Conservation (phyloP, 2,113 vertebrate species). For the Otocyon megalotis region DNA sequence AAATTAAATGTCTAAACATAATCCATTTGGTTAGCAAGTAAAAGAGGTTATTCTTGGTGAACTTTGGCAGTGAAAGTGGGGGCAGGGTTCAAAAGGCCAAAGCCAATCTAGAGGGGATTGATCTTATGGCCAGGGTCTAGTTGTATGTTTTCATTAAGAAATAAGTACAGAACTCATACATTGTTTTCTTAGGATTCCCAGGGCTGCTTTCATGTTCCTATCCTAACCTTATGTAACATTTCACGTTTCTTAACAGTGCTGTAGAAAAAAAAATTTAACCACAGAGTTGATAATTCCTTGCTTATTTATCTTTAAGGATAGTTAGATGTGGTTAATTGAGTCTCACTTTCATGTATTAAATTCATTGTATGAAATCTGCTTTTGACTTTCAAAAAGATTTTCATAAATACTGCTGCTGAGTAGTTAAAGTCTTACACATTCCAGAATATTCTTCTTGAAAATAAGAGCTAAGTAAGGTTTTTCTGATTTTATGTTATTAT, state of each 20-base stretch:
- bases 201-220: neutral
- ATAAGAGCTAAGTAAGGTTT: neutral
- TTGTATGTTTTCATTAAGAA: conserved; percentile 31
- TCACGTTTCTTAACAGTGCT: neutral
- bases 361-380: neutral
- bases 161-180: neutral
- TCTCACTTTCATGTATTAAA: conserved; percentile 29
- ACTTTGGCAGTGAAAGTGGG: neutral
- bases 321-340: neutral
- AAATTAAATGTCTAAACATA: conserved; percentile 46
- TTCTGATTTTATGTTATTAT: neutral
- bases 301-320: neutral
- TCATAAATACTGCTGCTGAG: neutral
- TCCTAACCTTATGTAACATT: neutral
- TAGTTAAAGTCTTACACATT: neutral
- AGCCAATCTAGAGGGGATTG: neutral
- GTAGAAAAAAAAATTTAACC: neutral
- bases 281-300: neutral
- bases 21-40: conserved; percentile 34
- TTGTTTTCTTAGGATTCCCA: conserved; percentile 13
- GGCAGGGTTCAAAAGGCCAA: neutral
- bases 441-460: conserved; percentile 18
- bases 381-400: conserved; percentile 50
- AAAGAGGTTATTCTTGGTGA: neutral
- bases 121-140: neutral